phyloP scores from a whole-genome alignment of 2,113 vertebrate species.

The Scomber scombrus region DNA sequence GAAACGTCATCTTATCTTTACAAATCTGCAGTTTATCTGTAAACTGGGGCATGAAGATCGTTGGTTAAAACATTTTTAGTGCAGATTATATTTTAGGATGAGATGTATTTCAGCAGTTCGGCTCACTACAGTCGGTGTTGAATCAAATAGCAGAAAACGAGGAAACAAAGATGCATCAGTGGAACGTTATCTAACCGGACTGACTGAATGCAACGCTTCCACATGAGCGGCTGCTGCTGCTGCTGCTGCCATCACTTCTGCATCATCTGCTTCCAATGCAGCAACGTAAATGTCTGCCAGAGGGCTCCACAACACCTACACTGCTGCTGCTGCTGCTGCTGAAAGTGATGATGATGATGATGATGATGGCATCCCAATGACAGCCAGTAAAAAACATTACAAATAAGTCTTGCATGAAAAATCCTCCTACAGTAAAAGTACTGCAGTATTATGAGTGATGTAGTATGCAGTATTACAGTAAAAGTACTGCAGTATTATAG shows the following conservation, averaged over 20 bases:
- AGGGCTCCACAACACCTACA: conserved; percentile 45
- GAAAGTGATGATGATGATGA: conserved; percentile 16
- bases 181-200: conserved; percentile 64
- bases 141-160: conserved; percentile 60
- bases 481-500: too few relatives aligned
- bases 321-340: not conserved
- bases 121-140: not conserved
- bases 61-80: not conserved
- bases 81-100: not conserved
- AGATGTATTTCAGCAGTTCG: conserved; percentile 12
- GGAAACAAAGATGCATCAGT: conserved; percentile 60
- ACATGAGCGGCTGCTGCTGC: conserved; percentile 62
- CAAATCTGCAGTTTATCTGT: not conserved
- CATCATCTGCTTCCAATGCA: conserved; percentile 55
- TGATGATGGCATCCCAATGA: not conserved
- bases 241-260: conserved; percentile 60
- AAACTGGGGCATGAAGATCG: not conserved
- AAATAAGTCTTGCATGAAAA: too few relatives aligned
- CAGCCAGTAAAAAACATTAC: conserved; percentile 7
- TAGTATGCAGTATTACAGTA: too few relatives aligned
- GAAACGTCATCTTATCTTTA: not conserved
- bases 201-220: conserved; percentile 64
- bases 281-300: conserved; percentile 30
- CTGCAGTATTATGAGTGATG: too few relatives aligned
- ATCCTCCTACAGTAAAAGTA: too few relatives aligned